phyloP scores from a whole-genome alignment of 2,888 invertebrate genomes.

The Platycheirus albimanus region DNA sequence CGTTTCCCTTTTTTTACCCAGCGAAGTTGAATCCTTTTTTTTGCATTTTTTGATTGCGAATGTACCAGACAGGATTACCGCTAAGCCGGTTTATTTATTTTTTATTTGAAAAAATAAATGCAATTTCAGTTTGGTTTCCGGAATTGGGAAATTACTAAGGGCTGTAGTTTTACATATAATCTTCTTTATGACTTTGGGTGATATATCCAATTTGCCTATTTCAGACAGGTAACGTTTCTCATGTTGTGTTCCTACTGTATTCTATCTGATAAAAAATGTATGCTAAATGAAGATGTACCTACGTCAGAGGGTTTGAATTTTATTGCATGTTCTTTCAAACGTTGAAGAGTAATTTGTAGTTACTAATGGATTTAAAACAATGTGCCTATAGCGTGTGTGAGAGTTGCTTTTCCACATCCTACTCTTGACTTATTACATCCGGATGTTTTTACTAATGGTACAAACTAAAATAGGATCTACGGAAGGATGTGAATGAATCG shows the following conservation, averaged over 20 bases:
- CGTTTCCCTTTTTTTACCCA: constrained; percentile 11
- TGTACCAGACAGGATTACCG: constrained; percentile 63
- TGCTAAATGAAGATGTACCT: constrained; percentile 28
- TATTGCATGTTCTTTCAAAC: neutral
- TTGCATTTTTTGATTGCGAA: constrained; percentile 26
- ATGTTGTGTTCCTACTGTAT: neutral
- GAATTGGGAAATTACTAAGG: constrained; percentile 58
- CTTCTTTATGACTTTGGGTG: constrained; percentile 55
- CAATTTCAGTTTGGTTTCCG: constrained; percentile 57
- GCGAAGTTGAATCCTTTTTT: neutral
- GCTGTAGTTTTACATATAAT: constrained; percentile 65
- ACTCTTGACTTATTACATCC: neutral
- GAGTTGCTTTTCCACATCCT: neutral
- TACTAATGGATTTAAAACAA: constrained; percentile 1
- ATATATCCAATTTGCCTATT: constrained; percentile 52
- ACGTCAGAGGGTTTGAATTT: constrained; percentile 24
- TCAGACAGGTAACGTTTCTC: neutral
- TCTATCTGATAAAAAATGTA: constrained; percentile 29
- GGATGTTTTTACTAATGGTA: neutral
- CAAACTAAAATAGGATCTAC: too few relatives aligned
- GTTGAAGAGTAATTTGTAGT: neutral
- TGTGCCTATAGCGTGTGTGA: neutral
- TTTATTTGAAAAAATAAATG: constrained; percentile 40
- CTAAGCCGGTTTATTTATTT: constrained; percentile 56
- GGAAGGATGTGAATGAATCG: too few relatives aligned